A percentile compares a stretch with the other conserved stretches of the same genome.
Conservation (phyloP, 2,888 invertebrate species). For the Oasisia sp. region DNA sequence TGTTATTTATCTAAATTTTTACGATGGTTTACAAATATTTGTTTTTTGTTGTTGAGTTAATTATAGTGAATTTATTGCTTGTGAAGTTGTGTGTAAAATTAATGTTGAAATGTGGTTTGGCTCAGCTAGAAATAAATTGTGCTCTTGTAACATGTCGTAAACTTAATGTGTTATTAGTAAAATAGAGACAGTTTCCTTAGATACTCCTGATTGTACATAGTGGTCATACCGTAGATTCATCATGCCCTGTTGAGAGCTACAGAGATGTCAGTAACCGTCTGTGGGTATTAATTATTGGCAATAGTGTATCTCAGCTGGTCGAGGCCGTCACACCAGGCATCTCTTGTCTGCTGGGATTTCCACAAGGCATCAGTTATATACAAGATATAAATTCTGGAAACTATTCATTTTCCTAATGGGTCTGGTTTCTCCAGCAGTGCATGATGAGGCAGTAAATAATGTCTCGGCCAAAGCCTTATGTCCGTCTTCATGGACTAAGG, state of each 20-base stretch:
- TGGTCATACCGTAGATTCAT: neutral
- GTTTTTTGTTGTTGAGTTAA: neutral
- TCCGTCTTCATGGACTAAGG: neutral
- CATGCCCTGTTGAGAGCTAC: neutral
- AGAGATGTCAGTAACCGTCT: neutral
- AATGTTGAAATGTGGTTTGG: neutral
- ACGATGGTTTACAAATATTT: neutral
- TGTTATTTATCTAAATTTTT: neutral
- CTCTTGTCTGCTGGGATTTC: neutral
- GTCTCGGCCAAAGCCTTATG: neutral
- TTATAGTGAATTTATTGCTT: neutral
- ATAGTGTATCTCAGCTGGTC: constrained; percentile 6
- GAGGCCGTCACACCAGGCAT: neutral
- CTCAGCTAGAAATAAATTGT: neutral
- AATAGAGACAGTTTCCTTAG: neutral
- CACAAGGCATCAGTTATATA: constrained; percentile 12
- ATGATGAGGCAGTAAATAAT: neutral
- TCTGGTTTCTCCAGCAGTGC: neutral
- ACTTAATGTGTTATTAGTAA: neutral
- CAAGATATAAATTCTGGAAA: constrained; percentile 17
- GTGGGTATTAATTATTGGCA: neutral
- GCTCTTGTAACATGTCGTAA: neutral
- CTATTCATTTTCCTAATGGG: neutral
- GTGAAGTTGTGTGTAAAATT: neutral
- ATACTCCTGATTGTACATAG: neutral